Conservation (phyloP, 2,797 vertebrate species). For the Muscicapa comitata region DNA sequence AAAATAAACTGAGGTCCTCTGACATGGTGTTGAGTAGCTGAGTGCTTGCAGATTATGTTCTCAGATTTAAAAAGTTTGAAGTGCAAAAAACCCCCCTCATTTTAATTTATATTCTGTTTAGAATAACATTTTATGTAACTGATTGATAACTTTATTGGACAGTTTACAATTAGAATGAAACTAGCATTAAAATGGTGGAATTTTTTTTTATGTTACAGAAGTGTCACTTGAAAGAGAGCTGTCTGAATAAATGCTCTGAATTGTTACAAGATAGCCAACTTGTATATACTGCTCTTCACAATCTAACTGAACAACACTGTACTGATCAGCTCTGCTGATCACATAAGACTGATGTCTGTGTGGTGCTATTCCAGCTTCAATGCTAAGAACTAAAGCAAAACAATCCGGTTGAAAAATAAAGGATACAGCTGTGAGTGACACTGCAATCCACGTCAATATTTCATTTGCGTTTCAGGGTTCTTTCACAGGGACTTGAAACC, state of each 20-base stretch:
- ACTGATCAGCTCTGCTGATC: neutral
- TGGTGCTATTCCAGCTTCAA: neutral
- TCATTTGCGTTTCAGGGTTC: slow-evolving; percentile 73
- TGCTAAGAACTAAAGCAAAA: neutral
- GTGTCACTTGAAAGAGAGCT: neutral
- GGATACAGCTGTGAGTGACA: neutral
- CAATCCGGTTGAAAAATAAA: neutral
- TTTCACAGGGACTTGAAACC: slow-evolving; percentile 84
- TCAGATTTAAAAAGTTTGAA: neutral
- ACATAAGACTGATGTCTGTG: neutral
- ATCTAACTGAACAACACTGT: neutral
- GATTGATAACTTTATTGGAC: neutral
- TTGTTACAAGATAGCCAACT: neutral
- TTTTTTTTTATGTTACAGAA: neutral
- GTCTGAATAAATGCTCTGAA: neutral
- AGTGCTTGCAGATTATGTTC: neutral
- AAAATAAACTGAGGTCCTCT: neutral
- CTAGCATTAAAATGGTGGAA: neutral
- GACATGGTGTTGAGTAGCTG: neutral
- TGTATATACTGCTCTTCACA: neutral
- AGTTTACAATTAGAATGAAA: neutral
- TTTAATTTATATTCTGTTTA: neutral
- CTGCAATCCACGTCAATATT: neutral
- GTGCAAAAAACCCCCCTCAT: fast-evolving
- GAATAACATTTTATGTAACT: neutral